Percentiles rank a stretch among this genome's conserved stretches.
Evolutionary conservation across 2,888 invertebrate species (phyloP).

Genomic region (Congeria kusceri): DNA sequence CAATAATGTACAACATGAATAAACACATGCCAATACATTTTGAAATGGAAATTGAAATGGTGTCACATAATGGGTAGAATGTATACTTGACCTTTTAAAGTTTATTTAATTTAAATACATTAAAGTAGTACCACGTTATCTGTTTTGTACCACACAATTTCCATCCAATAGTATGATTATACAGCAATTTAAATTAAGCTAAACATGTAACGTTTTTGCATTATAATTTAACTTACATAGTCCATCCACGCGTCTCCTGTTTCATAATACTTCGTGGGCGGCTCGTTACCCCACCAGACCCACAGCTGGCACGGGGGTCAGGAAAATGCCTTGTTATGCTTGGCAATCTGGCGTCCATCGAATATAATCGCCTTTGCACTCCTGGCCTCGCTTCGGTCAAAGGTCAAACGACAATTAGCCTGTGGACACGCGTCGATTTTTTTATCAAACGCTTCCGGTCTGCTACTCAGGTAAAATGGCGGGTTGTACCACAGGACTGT

Average conservation of each 20-base stretch:
- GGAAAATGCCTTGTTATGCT: not conserved
- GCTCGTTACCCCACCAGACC: constrained; percentile 1
- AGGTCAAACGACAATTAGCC: constrained; percentile 47
- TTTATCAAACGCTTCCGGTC: constrained; percentile 22
- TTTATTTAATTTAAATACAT: no score
- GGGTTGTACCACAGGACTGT: constrained; percentile 51
- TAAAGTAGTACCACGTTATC: no score
- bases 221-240: constrained; percentile 1
- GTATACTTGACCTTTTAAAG: no score
- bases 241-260: not conserved
- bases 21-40: no score
- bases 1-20: no score
- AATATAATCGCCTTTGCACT: constrained; percentile 52
- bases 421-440: constrained; percentile 42
- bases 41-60: no score
- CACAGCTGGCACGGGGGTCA: not conserved
- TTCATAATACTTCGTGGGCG: not conserved
- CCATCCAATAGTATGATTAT: no score
- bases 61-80: no score
- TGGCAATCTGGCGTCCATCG: constrained; percentile 46
- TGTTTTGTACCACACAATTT: no score
- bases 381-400: constrained; percentile 16
- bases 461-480: constrained; percentile 29
- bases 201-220: no score
- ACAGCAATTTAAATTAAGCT: no score